These are phyloP conservation scores for Ommatoiulus sabulosus DNA, from an alignment of 2,888 invertebrate species.

Conservation along the genomic window DNA sequence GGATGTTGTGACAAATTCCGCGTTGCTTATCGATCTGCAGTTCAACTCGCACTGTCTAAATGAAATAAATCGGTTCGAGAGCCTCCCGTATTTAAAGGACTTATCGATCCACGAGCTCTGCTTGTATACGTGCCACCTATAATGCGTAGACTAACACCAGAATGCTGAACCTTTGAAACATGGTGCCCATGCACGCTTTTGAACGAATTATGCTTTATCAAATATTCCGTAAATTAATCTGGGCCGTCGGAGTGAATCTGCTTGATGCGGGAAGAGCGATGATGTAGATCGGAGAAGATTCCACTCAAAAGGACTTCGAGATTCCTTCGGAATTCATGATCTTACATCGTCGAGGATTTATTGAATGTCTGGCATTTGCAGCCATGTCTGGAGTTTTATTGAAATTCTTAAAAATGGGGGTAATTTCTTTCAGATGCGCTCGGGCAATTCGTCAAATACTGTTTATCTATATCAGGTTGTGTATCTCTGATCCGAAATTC, in stretches of 20 bases:
- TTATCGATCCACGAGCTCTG: neutral
- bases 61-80: conserved; percentile 30
- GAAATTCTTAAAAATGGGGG: too few relatives aligned
- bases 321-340: neutral
- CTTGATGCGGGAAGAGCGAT: neutral
- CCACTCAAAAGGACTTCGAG: neutral
- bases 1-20: conserved; percentile 38
- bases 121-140: neutral
- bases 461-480: too few relatives aligned
- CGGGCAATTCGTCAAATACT: too few relatives aligned
- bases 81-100: conserved; percentile 24
- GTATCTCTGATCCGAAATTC: too few relatives aligned
- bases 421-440: too few relatives aligned
- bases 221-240: neutral
- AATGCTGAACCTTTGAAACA: neutral
- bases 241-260: neutral
- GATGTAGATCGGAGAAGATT: neutral
- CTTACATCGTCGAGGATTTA: too few relatives aligned
- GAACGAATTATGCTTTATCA: neutral
- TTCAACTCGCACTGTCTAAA: conserved; percentile 39
- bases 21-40: conserved; percentile 3
- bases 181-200: neutral
- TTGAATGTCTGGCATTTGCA: too few relatives aligned
- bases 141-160: neutral
- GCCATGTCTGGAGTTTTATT: too few relatives aligned